A percentile compares a stretch with the other conserved stretches of the same genome.
These are phyloP conservation scores for Pteropus alecto DNA, from an alignment of 2,113 vertebrate genomes.

Conservation along the genomic window DNA sequence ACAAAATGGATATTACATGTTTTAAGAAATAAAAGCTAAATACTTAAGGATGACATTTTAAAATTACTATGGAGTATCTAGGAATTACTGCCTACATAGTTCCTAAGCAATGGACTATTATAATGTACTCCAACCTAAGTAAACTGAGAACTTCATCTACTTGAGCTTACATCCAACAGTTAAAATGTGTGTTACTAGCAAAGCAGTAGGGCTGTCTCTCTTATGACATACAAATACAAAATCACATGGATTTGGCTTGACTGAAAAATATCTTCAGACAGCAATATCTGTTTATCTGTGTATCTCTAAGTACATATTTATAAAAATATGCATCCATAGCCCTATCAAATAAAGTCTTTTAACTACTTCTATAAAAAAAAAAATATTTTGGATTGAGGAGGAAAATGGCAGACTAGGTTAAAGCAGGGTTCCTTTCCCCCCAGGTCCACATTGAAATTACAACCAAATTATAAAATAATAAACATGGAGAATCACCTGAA, in stretches of 20 bases:
- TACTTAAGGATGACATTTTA: background rate
- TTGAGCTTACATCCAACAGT: background rate
- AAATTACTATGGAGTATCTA: background rate
- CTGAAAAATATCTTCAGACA: background rate
- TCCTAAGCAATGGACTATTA: background rate
- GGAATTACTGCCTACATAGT: background rate
- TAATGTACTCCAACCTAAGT: background rate
- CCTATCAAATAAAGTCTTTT: slow-evolving; percentile 10
- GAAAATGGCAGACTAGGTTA: too few relatives aligned
- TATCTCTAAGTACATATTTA: slow-evolving; percentile 23
- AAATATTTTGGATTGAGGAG: too few relatives aligned
- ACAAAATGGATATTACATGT: background rate
- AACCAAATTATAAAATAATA: too few relatives aligned
- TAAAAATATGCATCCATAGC: background rate
- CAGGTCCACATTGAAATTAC: too few relatives aligned
- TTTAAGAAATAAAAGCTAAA: background rate
- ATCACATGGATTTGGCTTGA: background rate
- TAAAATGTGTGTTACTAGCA: background rate
- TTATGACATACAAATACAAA: background rate
- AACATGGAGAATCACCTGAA: too few relatives aligned
- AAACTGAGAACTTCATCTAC: background rate
- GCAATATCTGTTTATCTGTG: background rate
- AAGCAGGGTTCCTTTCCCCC: too few relatives aligned
- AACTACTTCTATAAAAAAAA: slow-evolving; percentile 38
- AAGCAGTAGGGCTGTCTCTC: background rate